A percentile compares a stretch with the other conserved stretches of the same genome.
phyloP scores from a whole-genome alignment of 2,888 invertebrate species.

The Trachelus stipa region DNA sequence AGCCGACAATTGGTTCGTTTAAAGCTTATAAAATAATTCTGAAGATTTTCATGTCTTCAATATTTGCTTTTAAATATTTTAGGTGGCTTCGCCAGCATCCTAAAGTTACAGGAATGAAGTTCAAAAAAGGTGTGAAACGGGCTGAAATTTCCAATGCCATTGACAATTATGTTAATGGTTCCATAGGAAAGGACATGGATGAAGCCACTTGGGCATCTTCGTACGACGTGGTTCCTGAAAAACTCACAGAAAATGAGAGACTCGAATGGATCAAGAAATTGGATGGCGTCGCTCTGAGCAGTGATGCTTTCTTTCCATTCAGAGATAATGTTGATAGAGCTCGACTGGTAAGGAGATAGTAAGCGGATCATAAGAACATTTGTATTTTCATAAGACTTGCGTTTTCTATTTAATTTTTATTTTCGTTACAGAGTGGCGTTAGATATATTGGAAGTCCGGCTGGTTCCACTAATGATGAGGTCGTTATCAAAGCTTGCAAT shows the following conservation, averaged over 20 bases:
- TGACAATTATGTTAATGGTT: slow-evolving; percentile 93
- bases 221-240: slow-evolving; percentile 80
- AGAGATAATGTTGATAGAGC: slow-evolving; percentile 97
- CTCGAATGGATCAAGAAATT: slow-evolving; percentile 78
- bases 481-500: slow-evolving; percentile 91
- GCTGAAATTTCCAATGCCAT: slow-evolving; percentile 96
- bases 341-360: slow-evolving; percentile 74
- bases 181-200: slow-evolving; percentile 92
- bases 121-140: slow-evolving; percentile 86
- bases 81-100: slow-evolving; percentile 96
- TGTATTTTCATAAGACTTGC: slow-evolving; percentile 3
- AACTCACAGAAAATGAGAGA: slow-evolving; percentile 77
- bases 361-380: slow-evolving; percentile 6
- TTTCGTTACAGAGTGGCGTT: slow-evolving; percentile 86
- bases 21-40: slow-evolving; percentile 10
- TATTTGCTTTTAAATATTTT: slow-evolving; percentile 15
- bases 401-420: slow-evolving; percentile 37
- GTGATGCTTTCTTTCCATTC: slow-evolving; percentile 99
- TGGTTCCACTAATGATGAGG: slow-evolving; percentile 93
- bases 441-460: slow-evolving; percentile 92
- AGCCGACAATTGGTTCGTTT: slow-evolving; percentile 88
- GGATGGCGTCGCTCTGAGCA: slow-evolving; percentile 86
- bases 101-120: slow-evolving; percentile 83
- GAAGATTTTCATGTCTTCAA: slow-evolving; percentile 1
- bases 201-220: slow-evolving; percentile 78